phyloP scores from a whole-genome alignment of 2,113 vertebrate genomes.

The Chionodraco myersi region DNA sequence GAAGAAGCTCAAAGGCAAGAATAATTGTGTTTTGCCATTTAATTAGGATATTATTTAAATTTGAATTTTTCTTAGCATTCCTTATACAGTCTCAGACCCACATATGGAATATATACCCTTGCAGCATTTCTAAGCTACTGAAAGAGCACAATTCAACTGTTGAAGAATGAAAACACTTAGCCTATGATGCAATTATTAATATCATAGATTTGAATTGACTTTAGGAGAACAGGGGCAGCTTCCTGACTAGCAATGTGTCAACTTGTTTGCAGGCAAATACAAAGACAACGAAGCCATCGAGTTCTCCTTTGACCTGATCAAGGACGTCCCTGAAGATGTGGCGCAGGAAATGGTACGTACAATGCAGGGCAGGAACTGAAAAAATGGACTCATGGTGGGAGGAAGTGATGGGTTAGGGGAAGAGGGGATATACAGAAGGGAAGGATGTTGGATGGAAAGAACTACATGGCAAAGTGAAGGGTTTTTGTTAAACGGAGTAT shows the following conservation, averaged over 20 bases:
- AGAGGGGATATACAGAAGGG: not conserved
- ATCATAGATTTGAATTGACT: not conserved
- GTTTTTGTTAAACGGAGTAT: not conserved
- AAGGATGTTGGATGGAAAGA: not conserved
- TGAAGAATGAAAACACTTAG: too few relatives aligned
- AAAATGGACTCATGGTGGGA: not conserved
- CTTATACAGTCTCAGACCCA: not conserved
- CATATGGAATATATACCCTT: too few relatives aligned
- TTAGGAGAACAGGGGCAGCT: not conserved
- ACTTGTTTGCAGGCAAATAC: conserved; percentile 89
- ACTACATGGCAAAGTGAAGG: not conserved
- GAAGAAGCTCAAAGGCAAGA: conserved; percentile 94
- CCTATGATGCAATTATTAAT: too few relatives aligned
- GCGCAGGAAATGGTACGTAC: conserved; percentile 95
- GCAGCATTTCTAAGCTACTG: too few relatives aligned
- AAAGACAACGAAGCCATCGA: conserved; percentile 99
- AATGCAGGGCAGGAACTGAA: not conserved
- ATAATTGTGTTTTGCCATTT: not conserved
- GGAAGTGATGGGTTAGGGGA: not conserved
- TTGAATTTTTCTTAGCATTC: not conserved
- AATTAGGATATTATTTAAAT: not conserved
- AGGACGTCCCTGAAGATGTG: conserved; percentile 97
- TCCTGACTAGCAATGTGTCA: not conserved
- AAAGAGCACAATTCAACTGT: not conserved
- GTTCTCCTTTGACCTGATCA: conserved; percentile 97